These are phyloP conservation scores for Centroberyx gerrardi DNA, from an alignment of 2,797 vertebrate species.

Conservation along the genomic window DNA sequence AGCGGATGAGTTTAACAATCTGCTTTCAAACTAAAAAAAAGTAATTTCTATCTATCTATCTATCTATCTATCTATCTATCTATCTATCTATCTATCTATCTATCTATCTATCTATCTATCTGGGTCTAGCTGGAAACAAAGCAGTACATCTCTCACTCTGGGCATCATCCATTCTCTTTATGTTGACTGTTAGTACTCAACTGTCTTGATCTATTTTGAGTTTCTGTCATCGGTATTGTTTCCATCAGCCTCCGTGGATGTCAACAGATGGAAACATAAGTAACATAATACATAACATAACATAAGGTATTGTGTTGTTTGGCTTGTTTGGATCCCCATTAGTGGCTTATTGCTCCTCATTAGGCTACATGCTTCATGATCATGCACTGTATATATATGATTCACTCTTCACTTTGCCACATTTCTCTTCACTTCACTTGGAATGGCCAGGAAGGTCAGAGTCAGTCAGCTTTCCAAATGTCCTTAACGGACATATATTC, in stretches of 20 bases:
- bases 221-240: constrained; percentile 1
- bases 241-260: neutral
- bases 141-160: neutral
- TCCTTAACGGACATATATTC: constrained; percentile 18
- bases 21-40: no score
- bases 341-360: neutral
- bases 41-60: no score
- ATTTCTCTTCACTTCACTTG: neutral
- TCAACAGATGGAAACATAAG: neutral
- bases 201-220: neutral
- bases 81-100: no score
- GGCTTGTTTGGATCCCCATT: neutral
- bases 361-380: neutral
- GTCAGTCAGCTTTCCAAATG: constrained; percentile 28
- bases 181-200: neutral
- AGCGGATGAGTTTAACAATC: no score
- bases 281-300: neutral
- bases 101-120: no score
- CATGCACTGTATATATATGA: neutral
- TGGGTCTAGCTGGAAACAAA: neutral
- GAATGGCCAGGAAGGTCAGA: neutral
- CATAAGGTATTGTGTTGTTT: neutral
- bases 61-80: no score
- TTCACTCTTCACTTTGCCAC: neutral
- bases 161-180: no score